These are phyloP conservation scores for Andricus quercusramuli DNA, from an alignment of 2,888 invertebrate species.

Conservation along the genomic window DNA sequence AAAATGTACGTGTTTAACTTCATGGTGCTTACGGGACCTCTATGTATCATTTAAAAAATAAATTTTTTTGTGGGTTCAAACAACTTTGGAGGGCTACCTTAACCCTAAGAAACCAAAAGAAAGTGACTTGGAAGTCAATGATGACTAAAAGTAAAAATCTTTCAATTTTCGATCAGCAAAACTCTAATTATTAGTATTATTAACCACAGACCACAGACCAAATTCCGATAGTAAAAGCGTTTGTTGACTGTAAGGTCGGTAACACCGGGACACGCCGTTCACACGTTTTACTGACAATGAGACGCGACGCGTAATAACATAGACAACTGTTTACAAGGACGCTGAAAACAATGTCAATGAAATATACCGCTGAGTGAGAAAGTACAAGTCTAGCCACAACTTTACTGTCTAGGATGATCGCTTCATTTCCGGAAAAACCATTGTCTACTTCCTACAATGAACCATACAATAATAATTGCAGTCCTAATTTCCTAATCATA, in stretches of 20 bases:
- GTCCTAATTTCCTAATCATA: no score
- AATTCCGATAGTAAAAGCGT: not conserved
- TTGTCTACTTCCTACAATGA: not conserved
- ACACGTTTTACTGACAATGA: not conserved
- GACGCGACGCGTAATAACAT: not conserved
- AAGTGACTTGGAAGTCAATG: no score
- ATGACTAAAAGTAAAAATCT: not conserved
- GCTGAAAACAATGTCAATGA: constrained; percentile 20
- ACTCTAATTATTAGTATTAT: no score
- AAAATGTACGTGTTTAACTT: no score
- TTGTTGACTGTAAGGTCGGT: not conserved
- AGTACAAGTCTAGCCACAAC: not conserved
- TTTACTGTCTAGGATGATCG: not conserved
- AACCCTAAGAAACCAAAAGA: no score
- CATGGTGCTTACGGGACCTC: no score
- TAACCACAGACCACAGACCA: no score
- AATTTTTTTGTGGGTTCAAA: no score
- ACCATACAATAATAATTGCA: no score
- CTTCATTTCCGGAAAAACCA: constrained; percentile 1
- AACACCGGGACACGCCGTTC: not conserved
- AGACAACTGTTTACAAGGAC: not conserved
- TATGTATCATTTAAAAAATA: no score
- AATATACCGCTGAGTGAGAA: constrained; percentile 2
- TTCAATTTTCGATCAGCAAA: not conserved
- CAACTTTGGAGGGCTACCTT: no score